phyloP scores from a whole-genome alignment of 2,113 vertebrate species.

The Morone chrysops region DNA sequence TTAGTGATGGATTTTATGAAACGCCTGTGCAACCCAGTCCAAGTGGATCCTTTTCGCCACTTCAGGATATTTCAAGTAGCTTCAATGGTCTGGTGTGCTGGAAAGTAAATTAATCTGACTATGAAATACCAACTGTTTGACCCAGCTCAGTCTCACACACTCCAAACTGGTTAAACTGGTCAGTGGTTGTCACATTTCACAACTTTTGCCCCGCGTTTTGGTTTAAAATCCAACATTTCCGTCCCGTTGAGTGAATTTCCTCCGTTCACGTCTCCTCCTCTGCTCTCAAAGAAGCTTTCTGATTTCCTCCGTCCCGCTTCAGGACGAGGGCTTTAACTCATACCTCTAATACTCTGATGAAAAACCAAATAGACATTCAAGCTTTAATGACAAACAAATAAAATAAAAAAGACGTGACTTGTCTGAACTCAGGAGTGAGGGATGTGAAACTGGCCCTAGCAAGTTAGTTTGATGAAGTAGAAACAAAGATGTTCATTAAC shows the following conservation, averaged over 20 bases:
- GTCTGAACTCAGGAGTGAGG: constrained; percentile 79
- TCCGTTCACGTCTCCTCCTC: constrained; percentile 48
- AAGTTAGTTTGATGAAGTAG: constrained; percentile 25
- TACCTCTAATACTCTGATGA: constrained; percentile 73
- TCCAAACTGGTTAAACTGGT: constrained; percentile 5
- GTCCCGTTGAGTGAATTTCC: constrained; percentile 7
- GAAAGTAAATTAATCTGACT: background rate
- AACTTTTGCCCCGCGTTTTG: background rate
- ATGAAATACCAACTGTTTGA: background rate
- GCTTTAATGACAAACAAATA: constrained; percentile 68
- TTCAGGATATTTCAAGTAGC: background rate
- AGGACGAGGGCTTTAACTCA: constrained; percentile 55
- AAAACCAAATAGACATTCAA: constrained; percentile 79
- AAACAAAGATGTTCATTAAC: constrained; percentile 43
- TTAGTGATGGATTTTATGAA: too few species aligned
- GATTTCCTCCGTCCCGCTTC: constrained; percentile 37
- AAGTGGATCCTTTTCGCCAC: background rate
- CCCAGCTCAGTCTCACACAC: constrained; percentile 2
- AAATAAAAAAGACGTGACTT: constrained; percentile 40
- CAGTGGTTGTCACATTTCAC: background rate
- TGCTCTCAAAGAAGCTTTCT: constrained; percentile 56
- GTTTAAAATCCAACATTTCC: constrained; percentile 3
- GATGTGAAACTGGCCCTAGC: constrained; percentile 58
- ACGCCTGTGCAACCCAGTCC: background rate
- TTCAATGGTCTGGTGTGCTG: background rate